Conservation (phyloP, 2,113 vertebrate species). For the Chiloscyllium plagiosum region DNA sequence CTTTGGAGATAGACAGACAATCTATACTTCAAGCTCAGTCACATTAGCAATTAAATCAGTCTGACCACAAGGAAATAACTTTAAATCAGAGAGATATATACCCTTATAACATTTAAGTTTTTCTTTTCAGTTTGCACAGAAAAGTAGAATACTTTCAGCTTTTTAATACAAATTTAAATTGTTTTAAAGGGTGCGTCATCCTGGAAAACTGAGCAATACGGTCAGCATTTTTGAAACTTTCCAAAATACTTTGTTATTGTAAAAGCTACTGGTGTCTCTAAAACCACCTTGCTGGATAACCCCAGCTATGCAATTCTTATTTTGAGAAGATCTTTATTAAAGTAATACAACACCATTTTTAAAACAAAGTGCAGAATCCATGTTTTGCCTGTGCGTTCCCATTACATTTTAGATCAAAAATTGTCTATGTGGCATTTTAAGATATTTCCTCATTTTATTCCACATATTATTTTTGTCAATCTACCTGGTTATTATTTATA, state of each 20-base stretch:
- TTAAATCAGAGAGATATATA: background rate
- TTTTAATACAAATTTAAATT: background rate
- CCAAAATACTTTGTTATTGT: background rate
- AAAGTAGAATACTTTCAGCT: background rate
- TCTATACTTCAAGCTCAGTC: background rate
- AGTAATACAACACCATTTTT: background rate
- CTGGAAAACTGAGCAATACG: background rate
- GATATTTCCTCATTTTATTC: background rate
- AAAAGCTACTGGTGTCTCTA: background rate
- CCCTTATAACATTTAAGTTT: background rate
- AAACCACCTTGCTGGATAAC: background rate
- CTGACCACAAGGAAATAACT: background rate
- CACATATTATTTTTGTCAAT: background rate
- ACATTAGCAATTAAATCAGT: background rate
- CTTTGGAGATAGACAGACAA: background rate
- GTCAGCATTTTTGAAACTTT: constrained; percentile 1
- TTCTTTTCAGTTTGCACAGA: background rate
- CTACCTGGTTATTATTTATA: background rate
- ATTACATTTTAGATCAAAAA: background rate
- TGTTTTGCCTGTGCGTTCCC: background rate
- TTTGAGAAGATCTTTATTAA: background rate
- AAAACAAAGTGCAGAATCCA: background rate
- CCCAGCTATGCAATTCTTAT: background rate
- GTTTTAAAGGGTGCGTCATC: background rate
- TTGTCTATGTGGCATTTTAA: background rate